Percentiles rank a stretch among this genome's conserved stretches.
phyloP scores from a whole-genome alignment of 1,140 invertebrate species.

The Caerostris extrusa region DNA sequence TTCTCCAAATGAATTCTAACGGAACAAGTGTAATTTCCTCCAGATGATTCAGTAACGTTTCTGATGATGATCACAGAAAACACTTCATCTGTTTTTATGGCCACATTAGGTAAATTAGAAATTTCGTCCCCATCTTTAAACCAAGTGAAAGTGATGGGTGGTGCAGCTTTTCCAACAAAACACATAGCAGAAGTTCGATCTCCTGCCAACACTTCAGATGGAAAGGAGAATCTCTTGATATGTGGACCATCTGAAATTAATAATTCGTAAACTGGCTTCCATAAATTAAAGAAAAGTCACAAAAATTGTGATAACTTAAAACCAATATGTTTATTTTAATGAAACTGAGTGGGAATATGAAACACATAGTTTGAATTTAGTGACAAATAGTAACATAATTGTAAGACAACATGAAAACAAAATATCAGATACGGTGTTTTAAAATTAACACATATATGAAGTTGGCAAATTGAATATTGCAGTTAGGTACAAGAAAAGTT shows the following conservation, averaged over 20 bases:
- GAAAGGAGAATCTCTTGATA: slow-evolving; percentile 51
- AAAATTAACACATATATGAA: too few relatives aligned
- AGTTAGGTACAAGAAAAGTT: too few relatives aligned
- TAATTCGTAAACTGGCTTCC: too few relatives aligned
- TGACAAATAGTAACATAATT: too few relatives aligned
- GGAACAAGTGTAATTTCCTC: slow-evolving; percentile 78
- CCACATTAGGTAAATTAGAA: neutral
- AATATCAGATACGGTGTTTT: too few relatives aligned
- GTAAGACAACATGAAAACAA: too few relatives aligned
- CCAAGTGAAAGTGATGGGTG: neutral
- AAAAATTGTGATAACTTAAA: too few relatives aligned
- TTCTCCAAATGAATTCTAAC: slow-evolving; percentile 68
- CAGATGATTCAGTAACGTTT: slow-evolving; percentile 17
- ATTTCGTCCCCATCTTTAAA: slow-evolving; percentile 40
- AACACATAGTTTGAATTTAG: too few relatives aligned
- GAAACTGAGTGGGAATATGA: too few relatives aligned
- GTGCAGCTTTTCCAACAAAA: neutral
- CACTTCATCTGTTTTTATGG: slow-evolving; percentile 48
- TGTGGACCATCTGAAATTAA: slow-evolving; percentile 16
- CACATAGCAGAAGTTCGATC: slow-evolving; percentile 37
- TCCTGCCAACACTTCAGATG: neutral
- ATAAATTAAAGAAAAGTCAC: too few relatives aligned
- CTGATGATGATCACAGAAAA: slow-evolving; percentile 69
- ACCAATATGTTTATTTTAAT: too few relatives aligned
- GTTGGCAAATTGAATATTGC: too few relatives aligned